These are phyloP conservation scores for Hirundo rustica DNA, from an alignment of 2,797 vertebrate species.

Conservation along the genomic window DNA sequence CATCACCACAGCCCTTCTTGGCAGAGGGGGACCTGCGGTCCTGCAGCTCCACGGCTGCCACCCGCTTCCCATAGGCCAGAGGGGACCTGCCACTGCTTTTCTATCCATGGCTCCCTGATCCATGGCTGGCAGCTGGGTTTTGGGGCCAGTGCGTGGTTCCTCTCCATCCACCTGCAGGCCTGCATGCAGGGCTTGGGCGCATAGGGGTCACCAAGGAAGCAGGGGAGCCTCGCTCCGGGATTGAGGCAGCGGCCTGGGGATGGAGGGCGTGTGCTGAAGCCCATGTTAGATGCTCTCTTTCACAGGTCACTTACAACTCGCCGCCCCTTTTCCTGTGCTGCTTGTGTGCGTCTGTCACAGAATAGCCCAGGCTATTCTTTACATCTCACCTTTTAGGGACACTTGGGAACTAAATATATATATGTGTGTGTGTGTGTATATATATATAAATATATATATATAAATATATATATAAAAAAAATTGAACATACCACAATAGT, in stretches of 20 bases:
- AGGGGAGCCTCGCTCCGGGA: fast-evolving
- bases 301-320: not conserved
- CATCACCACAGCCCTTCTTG: fast-evolving
- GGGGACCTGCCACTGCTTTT: not conserved
- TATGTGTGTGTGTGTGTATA: too few relatives aligned
- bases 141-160: fast-evolving
- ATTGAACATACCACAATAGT: not conserved
- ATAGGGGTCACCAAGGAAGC: fast-evolving
- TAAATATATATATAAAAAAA: too few relatives aligned
- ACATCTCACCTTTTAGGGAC: not conserved
- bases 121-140: not conserved
- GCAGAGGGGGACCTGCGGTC: fast-evolving
- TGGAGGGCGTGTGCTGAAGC: fast-evolving
- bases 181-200: fast-evolving
- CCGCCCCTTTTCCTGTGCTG: fast-evolving
- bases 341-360: not conserved
- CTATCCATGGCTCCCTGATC: fast-evolving
- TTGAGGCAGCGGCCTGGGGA: fast-evolving
- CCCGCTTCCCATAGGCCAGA: fast-evolving
- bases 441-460: too few relatives aligned
- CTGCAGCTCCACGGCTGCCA: fast-evolving
- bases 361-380: not conserved
- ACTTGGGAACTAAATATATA: not conserved
- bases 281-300: not conserved
- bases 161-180: not conserved